phyloP scores from a whole-genome alignment of 2,113 vertebrate species.

The Cavia porcellus region DNA sequence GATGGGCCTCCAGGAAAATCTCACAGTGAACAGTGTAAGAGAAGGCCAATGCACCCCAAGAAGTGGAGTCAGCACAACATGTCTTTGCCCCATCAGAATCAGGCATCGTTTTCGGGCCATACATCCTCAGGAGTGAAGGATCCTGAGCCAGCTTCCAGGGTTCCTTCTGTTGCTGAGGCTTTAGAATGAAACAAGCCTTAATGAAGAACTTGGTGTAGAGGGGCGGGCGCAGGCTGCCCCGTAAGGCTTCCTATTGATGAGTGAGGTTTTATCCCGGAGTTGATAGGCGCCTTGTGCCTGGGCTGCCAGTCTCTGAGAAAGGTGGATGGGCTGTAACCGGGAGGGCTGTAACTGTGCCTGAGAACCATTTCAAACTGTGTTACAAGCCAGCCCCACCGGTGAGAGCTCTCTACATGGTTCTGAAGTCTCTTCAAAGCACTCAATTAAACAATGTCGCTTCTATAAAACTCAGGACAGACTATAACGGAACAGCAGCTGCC shows the following conservation, averaged over 20 bases:
- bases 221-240: neutral
- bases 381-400: conserved; percentile 67
- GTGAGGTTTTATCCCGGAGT: neutral
- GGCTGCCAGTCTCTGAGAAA: neutral
- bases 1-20: neutral
- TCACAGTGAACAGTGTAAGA: neutral
- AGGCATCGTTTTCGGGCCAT: neutral
- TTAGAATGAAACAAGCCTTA: neutral
- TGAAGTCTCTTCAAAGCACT: conserved; percentile 79
- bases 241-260: neutral
- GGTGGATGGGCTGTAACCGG: neutral
- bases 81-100: neutral
- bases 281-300: neutral
- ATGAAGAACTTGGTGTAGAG: neutral
- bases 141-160: neutral
- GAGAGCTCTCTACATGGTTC: conserved; percentile 58
- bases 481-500: conserved; percentile 68
- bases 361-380: conserved; percentile 78
- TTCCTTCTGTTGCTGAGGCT: neutral
- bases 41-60: neutral
- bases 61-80: neutral
- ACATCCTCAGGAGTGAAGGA: neutral
- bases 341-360: conserved; percentile 55
- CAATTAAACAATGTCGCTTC: conserved; percentile 77
- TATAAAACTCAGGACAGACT: conserved; percentile 79